Base-by-base conservation (phyloP, 2,797 vertebrate genomes). In the Semaprochilodus insignis region DNA sequence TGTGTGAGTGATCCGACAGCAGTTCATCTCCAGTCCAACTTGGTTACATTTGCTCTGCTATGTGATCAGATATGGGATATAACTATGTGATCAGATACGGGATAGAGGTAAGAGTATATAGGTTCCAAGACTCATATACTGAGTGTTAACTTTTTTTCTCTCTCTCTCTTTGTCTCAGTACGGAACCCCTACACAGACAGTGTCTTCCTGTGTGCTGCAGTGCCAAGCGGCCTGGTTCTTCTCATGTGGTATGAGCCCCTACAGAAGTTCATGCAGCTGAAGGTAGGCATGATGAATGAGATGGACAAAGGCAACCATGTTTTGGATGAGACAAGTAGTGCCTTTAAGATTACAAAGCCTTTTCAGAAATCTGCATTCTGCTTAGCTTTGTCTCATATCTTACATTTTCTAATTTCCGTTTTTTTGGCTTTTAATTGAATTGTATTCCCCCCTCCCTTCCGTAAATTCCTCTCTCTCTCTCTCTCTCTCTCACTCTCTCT, bases 201-300 rank as follows among this genome's bases (percentile, higher is more conserved):
- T 80, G 93, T 93, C 8, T 95, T 94, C 83, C 90, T 95, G 55
- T 92, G 94, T 54, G 94, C 92, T 0, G 91, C 90, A 0, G 85
- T 95, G 78, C 93, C 93, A 0, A 55, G 91, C 36, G 91, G 91
- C 70, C 85, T 95, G 80, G 89, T 95, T 69, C 90, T 95, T 67
- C 86, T 95, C 13, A 91, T 95, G 91, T 95, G 95, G 95, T 95
- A 95, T 1, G 94, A 95, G 70, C 95, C 94, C 0, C 83, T 95
- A 69, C 94, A 94, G 90, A 95, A 95, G 84, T 95, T 95, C 88
- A 93, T 95, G 92, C 92, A 94, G 70, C 91, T 95, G 70, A 95
- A 95, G 92, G 95, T 95, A 70, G 80, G 84, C 74, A 66, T 52
- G 16, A 71, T 8, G 44, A 2, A 10, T 66, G 69, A 69, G 14